Evolutionary conservation across 2,888 invertebrate species (phyloP).

Genomic region (Chirona hameri): DNA sequence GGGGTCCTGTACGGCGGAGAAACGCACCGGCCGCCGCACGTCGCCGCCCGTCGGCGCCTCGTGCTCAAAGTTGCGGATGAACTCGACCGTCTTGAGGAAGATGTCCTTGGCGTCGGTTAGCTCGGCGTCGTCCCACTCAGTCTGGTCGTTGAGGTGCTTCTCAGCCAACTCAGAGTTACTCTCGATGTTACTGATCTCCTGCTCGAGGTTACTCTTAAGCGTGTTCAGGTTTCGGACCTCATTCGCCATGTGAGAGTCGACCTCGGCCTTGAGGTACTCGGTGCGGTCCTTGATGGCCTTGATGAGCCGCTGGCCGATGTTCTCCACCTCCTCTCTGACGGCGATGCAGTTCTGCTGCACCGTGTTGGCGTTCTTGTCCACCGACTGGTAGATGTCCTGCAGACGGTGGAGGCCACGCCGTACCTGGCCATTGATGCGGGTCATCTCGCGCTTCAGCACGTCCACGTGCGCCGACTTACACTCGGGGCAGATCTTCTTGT

Average conservation of each 20-base stretch:
- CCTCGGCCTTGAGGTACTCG: constrained; percentile 63
- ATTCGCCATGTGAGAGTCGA: constrained; percentile 83
- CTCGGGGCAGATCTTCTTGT: constrained; percentile 93
- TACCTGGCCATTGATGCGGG: constrained; percentile 77
- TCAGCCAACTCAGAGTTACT: constrained; percentile 96
- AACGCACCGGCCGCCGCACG: constrained; percentile 77
- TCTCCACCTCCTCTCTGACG: constrained; percentile 90
- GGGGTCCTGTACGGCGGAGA: constrained; percentile 86
- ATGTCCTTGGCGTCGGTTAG: constrained; percentile 94
- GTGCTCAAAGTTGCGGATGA: constrained; percentile 86
- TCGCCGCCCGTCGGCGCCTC: constrained; percentile 66
- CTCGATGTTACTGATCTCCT: constrained; percentile 89
- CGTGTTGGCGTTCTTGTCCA: constrained; percentile 82
- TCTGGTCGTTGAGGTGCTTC: constrained; percentile 55
- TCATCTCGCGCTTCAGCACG: constrained; percentile 84
- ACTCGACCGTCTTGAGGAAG: constrained; percentile 91
- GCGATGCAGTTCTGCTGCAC: constrained; percentile 84
- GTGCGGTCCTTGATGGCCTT: constrained; percentile 88
- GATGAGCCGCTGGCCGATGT: constrained; percentile 68
- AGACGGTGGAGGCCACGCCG: constrained; percentile 76
- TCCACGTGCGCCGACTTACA: constrained; percentile 94
- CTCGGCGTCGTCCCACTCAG: constrained; percentile 89
- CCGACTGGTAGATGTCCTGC: constrained; percentile 75
- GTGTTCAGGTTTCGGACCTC: constrained; percentile 81
- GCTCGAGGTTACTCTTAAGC: constrained; percentile 87